phyloP scores from a whole-genome alignment of 23 tunicate genomes.

The Corella eumyota region DNA sequence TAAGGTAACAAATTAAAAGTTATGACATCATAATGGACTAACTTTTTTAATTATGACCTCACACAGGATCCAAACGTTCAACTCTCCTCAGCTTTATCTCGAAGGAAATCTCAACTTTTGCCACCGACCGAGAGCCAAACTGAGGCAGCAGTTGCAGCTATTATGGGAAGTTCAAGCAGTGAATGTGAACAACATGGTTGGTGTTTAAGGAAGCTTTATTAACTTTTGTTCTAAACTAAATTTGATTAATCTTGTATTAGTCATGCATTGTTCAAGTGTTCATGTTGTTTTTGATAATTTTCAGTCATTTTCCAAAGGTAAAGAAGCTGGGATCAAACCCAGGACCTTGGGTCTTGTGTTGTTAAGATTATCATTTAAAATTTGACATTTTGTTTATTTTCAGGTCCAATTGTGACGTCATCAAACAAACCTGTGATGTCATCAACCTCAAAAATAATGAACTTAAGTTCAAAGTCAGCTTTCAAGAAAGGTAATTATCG shows the following conservation, averaged over 20 bases:
- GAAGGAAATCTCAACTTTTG: constrained; percentile 30
- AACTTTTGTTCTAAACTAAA: not conserved
- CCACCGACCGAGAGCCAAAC: constrained; percentile 59
- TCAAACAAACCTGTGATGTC: too few species aligned
- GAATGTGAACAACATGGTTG: not conserved
- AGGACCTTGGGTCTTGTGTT: too few species aligned
- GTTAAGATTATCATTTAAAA: too few species aligned
- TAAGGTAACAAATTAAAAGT: constrained; percentile 21
- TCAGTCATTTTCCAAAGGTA: too few species aligned
- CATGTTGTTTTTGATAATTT: too few species aligned
- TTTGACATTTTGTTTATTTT: too few species aligned
- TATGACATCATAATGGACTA: too few species aligned
- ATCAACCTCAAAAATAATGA: too few species aligned
- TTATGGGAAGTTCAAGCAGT: constrained; percentile 18
- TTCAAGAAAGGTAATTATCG: too few species aligned
- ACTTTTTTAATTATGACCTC: not conserved
- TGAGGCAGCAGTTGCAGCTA: constrained; percentile 78
- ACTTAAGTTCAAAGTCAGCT: too few species aligned
- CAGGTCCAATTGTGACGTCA: too few species aligned
- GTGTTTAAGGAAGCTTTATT: not conserved
- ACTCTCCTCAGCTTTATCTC: constrained; percentile 19
- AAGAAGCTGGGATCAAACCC: too few species aligned
- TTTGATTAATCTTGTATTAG: not conserved
- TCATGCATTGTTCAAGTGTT: not conserved
- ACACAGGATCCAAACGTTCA: constrained; percentile 26